phyloP scores from a whole-genome alignment of 2,888 invertebrate genomes.

The Agonopterix alstromeriana region DNA sequence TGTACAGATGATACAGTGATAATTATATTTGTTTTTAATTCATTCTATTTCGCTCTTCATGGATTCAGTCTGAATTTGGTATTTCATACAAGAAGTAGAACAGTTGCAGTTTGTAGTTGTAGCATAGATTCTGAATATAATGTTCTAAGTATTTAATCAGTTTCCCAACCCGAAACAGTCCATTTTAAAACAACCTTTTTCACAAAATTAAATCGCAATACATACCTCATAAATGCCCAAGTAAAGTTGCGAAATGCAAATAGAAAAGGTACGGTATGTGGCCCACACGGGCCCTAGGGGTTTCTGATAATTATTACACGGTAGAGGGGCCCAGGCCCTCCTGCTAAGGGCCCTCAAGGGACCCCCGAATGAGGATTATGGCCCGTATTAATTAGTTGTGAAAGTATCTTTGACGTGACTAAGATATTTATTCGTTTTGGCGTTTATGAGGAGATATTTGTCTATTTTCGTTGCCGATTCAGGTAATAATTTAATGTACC shows the following conservation, averaged over 20 bases:
- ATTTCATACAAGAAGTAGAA: too few species aligned
- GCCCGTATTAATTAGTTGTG: conserved; percentile 55
- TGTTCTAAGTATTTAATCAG: too few species aligned
- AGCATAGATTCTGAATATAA: too few species aligned
- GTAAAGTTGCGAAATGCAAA: conserved; percentile 51
- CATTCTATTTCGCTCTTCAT: too few species aligned
- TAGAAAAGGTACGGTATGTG: conserved; percentile 26
- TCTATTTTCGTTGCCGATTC: too few species aligned
- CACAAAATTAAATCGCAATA: conserved; percentile 22
- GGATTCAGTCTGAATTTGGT: too few species aligned
- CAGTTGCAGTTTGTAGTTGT: too few species aligned
- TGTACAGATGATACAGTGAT: too few species aligned
- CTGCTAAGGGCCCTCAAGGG: conserved; percentile 47
- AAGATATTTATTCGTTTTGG: conserved; percentile 33
- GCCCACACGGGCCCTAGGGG: conserved; percentile 41
- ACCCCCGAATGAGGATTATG: conserved; percentile 32
- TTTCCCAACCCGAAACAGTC: too few species aligned
- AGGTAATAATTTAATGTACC: too few species aligned
- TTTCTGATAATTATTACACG: conserved; percentile 74
- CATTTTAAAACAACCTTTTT: conserved; percentile 11
- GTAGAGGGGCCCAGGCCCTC: conserved; percentile 31
- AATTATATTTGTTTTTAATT: too few species aligned
- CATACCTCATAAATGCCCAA: conserved; percentile 24
- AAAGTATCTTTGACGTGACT: conserved; percentile 46
- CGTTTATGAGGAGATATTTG: not conserved